These are phyloP conservation scores for Tuta absoluta DNA, from an alignment of 2,888 invertebrate genomes.

Conservation along the genomic window DNA sequence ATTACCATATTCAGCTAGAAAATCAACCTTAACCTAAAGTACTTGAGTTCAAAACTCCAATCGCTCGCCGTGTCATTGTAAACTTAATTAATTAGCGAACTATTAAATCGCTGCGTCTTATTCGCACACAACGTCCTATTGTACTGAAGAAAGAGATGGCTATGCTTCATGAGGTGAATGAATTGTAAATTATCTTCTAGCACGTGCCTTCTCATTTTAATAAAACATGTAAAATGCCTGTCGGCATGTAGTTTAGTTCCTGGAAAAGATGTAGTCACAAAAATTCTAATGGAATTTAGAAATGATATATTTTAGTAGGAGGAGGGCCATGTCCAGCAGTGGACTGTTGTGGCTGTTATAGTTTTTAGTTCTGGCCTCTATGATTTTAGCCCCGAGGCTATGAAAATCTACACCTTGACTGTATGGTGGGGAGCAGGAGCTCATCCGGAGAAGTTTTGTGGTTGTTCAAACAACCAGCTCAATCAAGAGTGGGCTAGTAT, in stretches of 20 bases:
- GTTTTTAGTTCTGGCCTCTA: too few relatives aligned
- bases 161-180: conserved; percentile 58
- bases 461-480: too few relatives aligned
- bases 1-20: conserved; percentile 42
- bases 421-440: too few relatives aligned
- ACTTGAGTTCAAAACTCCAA: conserved; percentile 55
- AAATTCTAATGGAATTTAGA: too few relatives aligned
- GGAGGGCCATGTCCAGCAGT: too few relatives aligned
- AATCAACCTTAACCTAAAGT: conserved; percentile 43
- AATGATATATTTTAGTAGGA: too few relatives aligned
- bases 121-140: conserved; percentile 49
- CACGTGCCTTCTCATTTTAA: conserved; percentile 25
- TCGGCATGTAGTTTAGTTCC: neutral
- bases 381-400: too few relatives aligned
- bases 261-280: neutral
- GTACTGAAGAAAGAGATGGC: conserved; percentile 52
- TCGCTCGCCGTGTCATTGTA: conserved; percentile 50
- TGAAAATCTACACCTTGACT: too few relatives aligned
- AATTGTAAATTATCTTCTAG: conserved; percentile 47
- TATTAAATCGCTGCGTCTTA: conserved; percentile 61
- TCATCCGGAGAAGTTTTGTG: too few relatives aligned
- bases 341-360: too few relatives aligned
- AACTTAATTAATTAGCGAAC: conserved; percentile 68
- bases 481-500: too few relatives aligned
- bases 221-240: neutral